Evolutionary conservation across 2,113 vertebrate species (phyloP), one percentile per base, ranked within the genome.

Genomic region (Vulpes vulpes): DNA sequence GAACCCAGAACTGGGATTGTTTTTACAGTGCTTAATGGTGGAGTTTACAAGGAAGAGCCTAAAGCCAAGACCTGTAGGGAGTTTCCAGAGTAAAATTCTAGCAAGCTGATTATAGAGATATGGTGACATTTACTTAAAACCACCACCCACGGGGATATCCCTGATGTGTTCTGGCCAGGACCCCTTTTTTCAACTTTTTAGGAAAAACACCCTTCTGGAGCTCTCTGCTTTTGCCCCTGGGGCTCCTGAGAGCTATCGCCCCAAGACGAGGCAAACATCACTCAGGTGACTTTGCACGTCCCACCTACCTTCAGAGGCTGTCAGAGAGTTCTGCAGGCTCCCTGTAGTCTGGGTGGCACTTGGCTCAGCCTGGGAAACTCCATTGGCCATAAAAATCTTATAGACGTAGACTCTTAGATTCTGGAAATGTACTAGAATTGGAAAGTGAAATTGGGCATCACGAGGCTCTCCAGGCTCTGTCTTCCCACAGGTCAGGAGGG

Each of bases 101-200:
- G 53, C 35, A 89, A 93, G 65, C 35, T 35, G 32, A 93, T 89
- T 94, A 86, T 12, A 94, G 64, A 96, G 30, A 35, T 76, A 69
- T 65, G 25, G 57, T 85, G 82, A 97, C 96, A 93, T 93, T 90
- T 91, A 91, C 85, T 91, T 83, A 79, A 93, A 91, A 80, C 38
- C 62, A 84, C 57, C 30, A 93, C 74, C 83, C 62, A 38, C 25
- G 11, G 27, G 57, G 81, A 96, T 94, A 97, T 93, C 81, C 57
- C 80, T 84, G 32, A n/a, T 17, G 8, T 32, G n/a, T n/a, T n/a
- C 32, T n/a, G 65, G 15, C 30, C 65, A 69, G 16, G 65, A n/a
- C 65, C 22, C 1, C 60, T 51, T n/a, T 20, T 25, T 25, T 67
- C 27, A 76, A 57, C 14, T 59, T n/a, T 74, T 57, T 22, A n/a